Conservation (phyloP, 2,113 vertebrate genomes). For the human region GRCh38 chr1:144916501-144917000, state of each 20-base stretch:
- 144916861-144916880: not conserved
- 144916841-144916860: not conserved
- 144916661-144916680: not conserved
- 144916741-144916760: not conserved
- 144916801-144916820: not conserved
- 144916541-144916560: not conserved
- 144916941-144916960: not conserved
- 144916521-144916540: constrained; percentile 13
- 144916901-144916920: not conserved
- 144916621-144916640: not conserved
- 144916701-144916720: not conserved
- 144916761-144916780: not conserved
- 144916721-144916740: constrained; percentile 25
- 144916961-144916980: not conserved
- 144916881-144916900: not conserved
- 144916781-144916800: not conserved
- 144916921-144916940: constrained; percentile 28
- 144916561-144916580: constrained; percentile 20
- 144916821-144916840: not conserved
- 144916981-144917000: not conserved
- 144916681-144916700: not conserved
- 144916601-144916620: not conserved
- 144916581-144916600: not conserved
- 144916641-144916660: not conserved
- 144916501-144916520: constrained; percentile 1